Evolutionary conservation across 2,113 vertebrate genomes (phyloP), one percentile per base, ranked within the genome.

Genomic region (Elaphurus davidianus): DNA sequence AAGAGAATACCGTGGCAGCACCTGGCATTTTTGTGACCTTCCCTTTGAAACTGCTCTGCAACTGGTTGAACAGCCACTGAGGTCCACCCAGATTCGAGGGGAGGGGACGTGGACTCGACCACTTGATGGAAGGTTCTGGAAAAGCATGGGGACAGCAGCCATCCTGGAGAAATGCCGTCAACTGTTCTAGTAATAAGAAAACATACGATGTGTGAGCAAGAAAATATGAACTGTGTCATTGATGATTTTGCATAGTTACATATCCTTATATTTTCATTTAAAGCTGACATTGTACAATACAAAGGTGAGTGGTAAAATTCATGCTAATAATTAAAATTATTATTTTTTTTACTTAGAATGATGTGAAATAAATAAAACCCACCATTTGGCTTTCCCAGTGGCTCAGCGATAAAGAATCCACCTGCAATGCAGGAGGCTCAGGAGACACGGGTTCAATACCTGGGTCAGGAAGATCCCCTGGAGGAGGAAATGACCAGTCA

Each of bases 131-230:
- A 43, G 9, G n/a, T 47, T 78, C 52, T 47, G 60, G 52, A 54
- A 74, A 76, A 60, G 47, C 33, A 2, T 2, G 67, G n/a, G 23
- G 45, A 7, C 10, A 30, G 54, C 52, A 21, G 54, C 27, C 76
- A 0, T 28, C 40, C 52, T 27, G 15, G 67, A 50, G 57, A 78
- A 87, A n/a, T 7, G 40, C 47, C 3, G 7, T 10, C 60, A 52
- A 15, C 30, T 47, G 3, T 25, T 45, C n/a, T 15, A 1, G n/a
- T 3, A 36, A 17, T 76, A 47, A 47, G 78, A 45, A 59, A 40
- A 33, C 55, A 8, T 19, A 4, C 0, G 5, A n/a, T 3, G 3
- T 27, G 4, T 6, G 14, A 90, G 52, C 28, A 8, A 17, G 60
- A 27, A 30, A 36, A 13, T 19, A 12, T 0, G 3, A 27, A 9